Percentiles rank a stretch among this genome's conserved stretches.
Evolutionary conservation across 2,888 invertebrate genomes (phyloP).

Genomic region (Taphrorychus bicolor): DNA sequence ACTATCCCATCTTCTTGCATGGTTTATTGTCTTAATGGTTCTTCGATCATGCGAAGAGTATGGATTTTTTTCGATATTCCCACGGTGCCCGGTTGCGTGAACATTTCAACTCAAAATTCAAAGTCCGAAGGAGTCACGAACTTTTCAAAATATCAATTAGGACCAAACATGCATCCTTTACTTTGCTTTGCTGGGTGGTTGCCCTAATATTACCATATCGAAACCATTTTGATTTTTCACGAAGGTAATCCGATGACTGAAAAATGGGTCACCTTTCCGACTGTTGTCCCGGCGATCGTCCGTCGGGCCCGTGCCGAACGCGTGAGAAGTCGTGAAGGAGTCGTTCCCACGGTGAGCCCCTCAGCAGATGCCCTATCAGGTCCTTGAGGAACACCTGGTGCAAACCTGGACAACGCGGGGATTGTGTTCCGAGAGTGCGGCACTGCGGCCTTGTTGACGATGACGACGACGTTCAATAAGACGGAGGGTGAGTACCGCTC

Average conservation of each 20-base stretch:
- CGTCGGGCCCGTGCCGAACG: slow-evolving; percentile 33
- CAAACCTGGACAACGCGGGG: slow-evolving; percentile 24
- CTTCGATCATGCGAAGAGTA: slow-evolving; percentile 29
- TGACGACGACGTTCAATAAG: not conserved
- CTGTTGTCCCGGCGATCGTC: slow-evolving; percentile 8
- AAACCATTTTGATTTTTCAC: too few relatives aligned
- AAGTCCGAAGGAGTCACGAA: slow-evolving; percentile 46
- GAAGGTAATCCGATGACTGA: too few relatives aligned
- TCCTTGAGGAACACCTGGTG: slow-evolving; percentile 35
- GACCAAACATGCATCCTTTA: slow-evolving; percentile 29
- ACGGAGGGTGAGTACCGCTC: not conserved
- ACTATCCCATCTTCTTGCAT: slow-evolving; percentile 27
- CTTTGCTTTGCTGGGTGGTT: too few relatives aligned
- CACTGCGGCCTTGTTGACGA: slow-evolving; percentile 1
- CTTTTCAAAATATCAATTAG: slow-evolving; percentile 44
- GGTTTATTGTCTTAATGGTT: slow-evolving; percentile 26
- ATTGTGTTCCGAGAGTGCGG: slow-evolving; percentile 33
- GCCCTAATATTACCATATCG: not conserved
- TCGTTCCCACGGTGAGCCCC: slow-evolving; percentile 31
- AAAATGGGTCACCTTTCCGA: not conserved
- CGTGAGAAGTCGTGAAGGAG: slow-evolving; percentile 33
- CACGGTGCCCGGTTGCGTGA: slow-evolving; percentile 47
- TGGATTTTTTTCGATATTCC: slow-evolving; percentile 46
- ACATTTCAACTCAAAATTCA: slow-evolving; percentile 41
- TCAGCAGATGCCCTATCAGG: slow-evolving; percentile 17